Conservation (phyloP, 2,888 invertebrate species). For the Scaptomyza flava region DNA sequence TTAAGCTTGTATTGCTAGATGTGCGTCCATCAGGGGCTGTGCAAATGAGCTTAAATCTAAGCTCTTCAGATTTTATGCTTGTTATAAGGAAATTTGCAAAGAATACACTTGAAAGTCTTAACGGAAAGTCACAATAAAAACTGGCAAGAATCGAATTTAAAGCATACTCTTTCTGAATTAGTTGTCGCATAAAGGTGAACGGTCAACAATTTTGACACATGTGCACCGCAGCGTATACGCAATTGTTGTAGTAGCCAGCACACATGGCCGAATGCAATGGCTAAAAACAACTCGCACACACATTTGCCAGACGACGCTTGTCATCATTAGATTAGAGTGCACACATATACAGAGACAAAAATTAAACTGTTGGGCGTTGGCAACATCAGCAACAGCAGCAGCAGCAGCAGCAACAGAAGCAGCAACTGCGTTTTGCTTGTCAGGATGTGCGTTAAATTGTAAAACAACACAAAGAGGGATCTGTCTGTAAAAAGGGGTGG, state of each 20-base stretch:
- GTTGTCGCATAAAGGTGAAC: slow-evolving; percentile 32
- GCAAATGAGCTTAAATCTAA: too few species aligned
- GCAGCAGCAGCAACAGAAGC: background rate
- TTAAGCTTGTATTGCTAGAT: too few species aligned
- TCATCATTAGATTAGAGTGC: slow-evolving; percentile 79
- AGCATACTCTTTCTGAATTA: too few species aligned
- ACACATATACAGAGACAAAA: slow-evolving; percentile 36
- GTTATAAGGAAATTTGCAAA: too few species aligned
- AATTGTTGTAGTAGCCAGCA: slow-evolving; percentile 12
- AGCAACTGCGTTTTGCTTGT: slow-evolving; percentile 58
- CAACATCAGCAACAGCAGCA: background rate
- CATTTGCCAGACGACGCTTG: slow-evolving; percentile 66
- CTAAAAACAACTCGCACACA: slow-evolving; percentile 43
- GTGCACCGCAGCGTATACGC: slow-evolving; percentile 72
- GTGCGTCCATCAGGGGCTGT: too few species aligned
- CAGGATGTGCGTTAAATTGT: slow-evolving; percentile 79
- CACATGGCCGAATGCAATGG: slow-evolving; percentile 42
- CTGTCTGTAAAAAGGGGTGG: slow-evolving; percentile 5
- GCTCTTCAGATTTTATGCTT: too few species aligned
- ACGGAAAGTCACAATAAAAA: too few species aligned
- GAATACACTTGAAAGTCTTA: too few species aligned
- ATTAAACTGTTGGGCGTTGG: slow-evolving; percentile 62
- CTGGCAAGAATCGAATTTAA: too few species aligned
- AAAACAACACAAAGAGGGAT: slow-evolving; percentile 67
- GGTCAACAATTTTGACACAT: slow-evolving; percentile 55